Conservation (phyloP, 2,888 invertebrate genomes). For the Hybos culiciformis region DNA sequence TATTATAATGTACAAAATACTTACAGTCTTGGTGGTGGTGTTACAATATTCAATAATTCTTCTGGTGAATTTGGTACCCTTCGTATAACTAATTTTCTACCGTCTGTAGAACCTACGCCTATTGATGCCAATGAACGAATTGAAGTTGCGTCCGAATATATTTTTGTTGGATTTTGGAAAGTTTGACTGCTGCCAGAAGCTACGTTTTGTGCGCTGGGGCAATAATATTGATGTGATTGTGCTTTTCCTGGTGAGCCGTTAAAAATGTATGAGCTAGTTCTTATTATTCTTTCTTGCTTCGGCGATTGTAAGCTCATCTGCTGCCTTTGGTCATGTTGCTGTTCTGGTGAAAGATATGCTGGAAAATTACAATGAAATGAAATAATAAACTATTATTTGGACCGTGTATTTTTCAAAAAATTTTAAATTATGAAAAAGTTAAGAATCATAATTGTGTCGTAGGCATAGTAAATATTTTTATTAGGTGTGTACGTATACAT, state of each 20-base stretch:
- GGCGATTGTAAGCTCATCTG: constrained; percentile 13
- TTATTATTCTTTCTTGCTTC: constrained; percentile 33
- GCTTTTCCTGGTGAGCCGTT: constrained; percentile 32
- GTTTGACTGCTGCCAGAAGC: too few relatives aligned
- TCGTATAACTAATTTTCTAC: constrained; percentile 69
- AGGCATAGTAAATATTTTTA: too few relatives aligned
- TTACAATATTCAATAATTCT: constrained; percentile 72
- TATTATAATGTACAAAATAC: constrained; percentile 14
- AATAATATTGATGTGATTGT: not conserved
- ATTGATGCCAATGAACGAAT: constrained; percentile 70
- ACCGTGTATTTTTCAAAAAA: too few relatives aligned
- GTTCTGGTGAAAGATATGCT: constrained; percentile 10
- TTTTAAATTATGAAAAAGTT: too few relatives aligned
- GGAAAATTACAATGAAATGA: not conserved
- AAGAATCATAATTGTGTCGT: too few relatives aligned
- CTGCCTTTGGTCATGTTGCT: constrained; percentile 15
- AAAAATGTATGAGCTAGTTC: constrained; percentile 40
- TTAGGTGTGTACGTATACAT: too few relatives aligned
- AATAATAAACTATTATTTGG: too few relatives aligned
- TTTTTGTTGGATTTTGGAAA: constrained; percentile 18
- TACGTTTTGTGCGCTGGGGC: too few relatives aligned
- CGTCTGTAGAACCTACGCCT: constrained; percentile 80
- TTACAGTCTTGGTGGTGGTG: constrained; percentile 62
- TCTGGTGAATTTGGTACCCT: constrained; percentile 74
- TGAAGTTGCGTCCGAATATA: constrained; percentile 53